A percentile compares a stretch with the other conserved stretches of the same genome.
These are phyloP conservation scores for Heloderma charlesbogerti DNA, from an alignment of 2,113 vertebrate genomes.

Conservation along the genomic window DNA sequence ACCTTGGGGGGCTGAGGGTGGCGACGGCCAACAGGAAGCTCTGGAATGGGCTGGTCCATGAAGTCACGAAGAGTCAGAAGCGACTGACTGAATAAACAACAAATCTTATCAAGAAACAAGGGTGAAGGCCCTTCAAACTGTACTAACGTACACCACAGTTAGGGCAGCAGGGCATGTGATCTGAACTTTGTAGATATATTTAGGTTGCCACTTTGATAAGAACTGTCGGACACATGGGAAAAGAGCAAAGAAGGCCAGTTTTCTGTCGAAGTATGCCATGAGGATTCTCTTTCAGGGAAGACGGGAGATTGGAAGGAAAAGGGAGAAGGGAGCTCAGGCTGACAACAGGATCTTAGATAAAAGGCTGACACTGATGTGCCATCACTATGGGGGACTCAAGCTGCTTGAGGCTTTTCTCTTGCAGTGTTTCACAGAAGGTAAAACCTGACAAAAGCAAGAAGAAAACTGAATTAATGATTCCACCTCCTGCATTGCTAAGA, in stretches of 20 bases:
- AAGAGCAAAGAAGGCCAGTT: slow-evolving; percentile 13
- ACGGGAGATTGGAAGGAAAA: slow-evolving; percentile 28
- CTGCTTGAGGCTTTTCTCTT: slow-evolving; percentile 22
- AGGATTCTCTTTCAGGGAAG: slow-evolving; percentile 35
- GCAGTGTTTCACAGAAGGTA: slow-evolving; percentile 20
- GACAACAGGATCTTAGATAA: slow-evolving; percentile 45
- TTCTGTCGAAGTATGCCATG: slow-evolving; percentile 34
- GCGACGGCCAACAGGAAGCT: too few relatives aligned
- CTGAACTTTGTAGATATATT: neutral
- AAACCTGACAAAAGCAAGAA: slow-evolving; percentile 44
- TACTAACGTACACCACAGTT: neutral
- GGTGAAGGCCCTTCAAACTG: neutral
- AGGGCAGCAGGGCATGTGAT: neutral
- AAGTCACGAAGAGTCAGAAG: too few relatives aligned
- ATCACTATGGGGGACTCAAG: slow-evolving; percentile 17
- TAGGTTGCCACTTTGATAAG: slow-evolving; percentile 29
- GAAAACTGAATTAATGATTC: slow-evolving; percentile 47
- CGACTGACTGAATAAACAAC: too few relatives aligned
- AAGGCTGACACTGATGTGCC: slow-evolving; percentile 54
- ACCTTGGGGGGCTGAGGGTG: too few relatives aligned
- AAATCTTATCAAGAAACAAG: slow-evolving; percentile 16
- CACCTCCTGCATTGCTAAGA: slow-evolving; percentile 39
- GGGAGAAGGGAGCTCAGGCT: slow-evolving; percentile 53
- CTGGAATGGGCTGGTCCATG: too few relatives aligned
- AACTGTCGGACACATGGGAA: slow-evolving; percentile 15